These are phyloP conservation scores for Tretioscincus oriximinensis DNA, from an alignment of 2,113 vertebrate species.

Conservation along the genomic window DNA sequence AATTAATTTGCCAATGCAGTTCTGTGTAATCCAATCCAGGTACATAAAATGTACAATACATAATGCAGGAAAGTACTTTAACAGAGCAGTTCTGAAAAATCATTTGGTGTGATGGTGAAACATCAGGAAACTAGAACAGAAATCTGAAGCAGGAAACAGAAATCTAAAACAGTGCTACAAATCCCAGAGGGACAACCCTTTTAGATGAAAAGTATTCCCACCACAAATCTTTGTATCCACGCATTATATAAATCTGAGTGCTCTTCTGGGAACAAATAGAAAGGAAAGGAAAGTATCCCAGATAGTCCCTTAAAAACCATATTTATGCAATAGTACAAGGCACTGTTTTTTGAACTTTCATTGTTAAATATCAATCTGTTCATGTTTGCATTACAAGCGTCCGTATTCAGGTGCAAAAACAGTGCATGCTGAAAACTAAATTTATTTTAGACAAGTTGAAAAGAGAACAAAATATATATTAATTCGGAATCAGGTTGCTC, in stretches of 20 bases:
- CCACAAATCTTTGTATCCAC: constrained; percentile 49
- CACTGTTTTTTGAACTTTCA: not conserved
- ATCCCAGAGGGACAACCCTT: constrained; percentile 54
- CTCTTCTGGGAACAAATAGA: constrained; percentile 50
- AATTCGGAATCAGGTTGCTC: constrained; percentile 61
- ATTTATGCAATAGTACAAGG: constrained; percentile 38
- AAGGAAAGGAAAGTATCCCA: constrained; percentile 46
- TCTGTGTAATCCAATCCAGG: constrained; percentile 63
- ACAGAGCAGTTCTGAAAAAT: constrained; percentile 64
- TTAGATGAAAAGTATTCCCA: constrained; percentile 59
- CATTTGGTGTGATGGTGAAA: constrained; percentile 59
- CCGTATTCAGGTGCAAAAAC: constrained; percentile 53
- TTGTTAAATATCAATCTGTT: constrained; percentile 21
- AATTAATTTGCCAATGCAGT: constrained; percentile 64
- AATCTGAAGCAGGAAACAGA: constrained; percentile 70
- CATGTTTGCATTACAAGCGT: constrained; percentile 24
- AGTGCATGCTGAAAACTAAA: constrained; percentile 62
- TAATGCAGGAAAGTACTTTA: constrained; percentile 67
- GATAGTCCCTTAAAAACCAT: constrained; percentile 29
- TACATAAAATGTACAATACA: constrained; percentile 44
- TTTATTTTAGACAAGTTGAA: constrained; percentile 67
- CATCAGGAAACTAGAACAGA: constrained; percentile 70
- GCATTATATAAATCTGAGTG: constrained; percentile 47
- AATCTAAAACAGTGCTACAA: constrained; percentile 67
- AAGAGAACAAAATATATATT: constrained; percentile 64